A percentile compares a stretch with the other conserved stretches of the same genome.
These are phyloP conservation scores for Trachymyrmex cornetzi DNA, from an alignment of 1,140 invertebrate species.

Conservation along the genomic window DNA sequence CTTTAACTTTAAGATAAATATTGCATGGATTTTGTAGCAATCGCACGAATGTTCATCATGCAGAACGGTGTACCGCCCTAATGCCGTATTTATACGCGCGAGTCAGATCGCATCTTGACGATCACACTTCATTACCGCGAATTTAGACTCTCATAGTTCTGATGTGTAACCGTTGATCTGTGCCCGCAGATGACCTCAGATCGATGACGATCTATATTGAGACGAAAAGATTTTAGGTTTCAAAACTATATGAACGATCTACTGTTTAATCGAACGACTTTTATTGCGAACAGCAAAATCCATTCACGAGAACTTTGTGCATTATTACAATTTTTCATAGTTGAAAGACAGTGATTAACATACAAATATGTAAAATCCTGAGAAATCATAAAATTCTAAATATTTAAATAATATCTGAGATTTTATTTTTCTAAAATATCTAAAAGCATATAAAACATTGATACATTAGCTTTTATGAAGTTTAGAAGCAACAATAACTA, in stretches of 20 bases:
- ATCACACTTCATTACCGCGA: constrained; percentile 36
- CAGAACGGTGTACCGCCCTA: constrained; percentile 23
- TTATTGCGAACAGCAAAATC: background rate
- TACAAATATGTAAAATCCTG: background rate
- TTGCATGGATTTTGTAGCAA: constrained; percentile 12
- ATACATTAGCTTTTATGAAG: background rate
- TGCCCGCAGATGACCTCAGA: constrained; percentile 15
- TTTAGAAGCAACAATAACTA: background rate
- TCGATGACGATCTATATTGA: background rate
- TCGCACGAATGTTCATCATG: constrained; percentile 25
- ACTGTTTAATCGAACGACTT: background rate
- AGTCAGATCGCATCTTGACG: constrained; percentile 33
- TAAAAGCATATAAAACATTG: background rate
- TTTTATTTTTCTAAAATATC: background rate
- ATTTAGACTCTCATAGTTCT: constrained; percentile 25
- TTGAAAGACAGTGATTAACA: background rate
- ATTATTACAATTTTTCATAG: background rate
- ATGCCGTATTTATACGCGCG: constrained; percentile 30
- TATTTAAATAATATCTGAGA: background rate
- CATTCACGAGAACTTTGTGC: background rate
- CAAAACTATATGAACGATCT: background rate
- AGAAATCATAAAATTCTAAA: background rate
- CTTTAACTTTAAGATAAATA: constrained; percentile 6
- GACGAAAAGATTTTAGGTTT: background rate
- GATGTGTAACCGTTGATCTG: constrained; percentile 14